Evolutionary conservation across 2,113 vertebrate species (phyloP).

Genomic region (Ictalurus punctatus): DNA sequence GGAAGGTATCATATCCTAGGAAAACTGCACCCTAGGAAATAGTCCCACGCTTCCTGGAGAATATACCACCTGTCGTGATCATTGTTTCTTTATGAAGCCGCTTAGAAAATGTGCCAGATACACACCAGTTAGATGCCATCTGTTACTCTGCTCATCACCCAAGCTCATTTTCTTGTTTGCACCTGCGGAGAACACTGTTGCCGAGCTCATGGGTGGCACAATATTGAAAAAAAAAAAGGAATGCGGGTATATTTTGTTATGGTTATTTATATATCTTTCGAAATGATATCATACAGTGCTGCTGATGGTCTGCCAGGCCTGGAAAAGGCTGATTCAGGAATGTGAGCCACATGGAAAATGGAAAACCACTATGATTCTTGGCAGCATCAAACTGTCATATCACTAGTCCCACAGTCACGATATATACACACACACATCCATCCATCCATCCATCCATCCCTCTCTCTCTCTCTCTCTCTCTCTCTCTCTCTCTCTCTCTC

Average conservation of each 20-base stretch:
- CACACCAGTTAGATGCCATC: neutral
- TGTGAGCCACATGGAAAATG: neutral
- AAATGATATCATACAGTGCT: neutral
- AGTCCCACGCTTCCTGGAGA: neutral
- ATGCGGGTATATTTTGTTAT: neutral
- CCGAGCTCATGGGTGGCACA: neutral
- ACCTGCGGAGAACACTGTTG: neutral
- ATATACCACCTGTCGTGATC: conserved; percentile 10
- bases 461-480: too few species aligned
- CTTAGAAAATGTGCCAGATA: conserved; percentile 2
- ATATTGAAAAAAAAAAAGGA: neutral
- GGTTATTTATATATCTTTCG: neutral
- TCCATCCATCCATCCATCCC: too few species aligned
- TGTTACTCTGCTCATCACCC: conserved; percentile 22
- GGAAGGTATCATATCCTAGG: neutral
- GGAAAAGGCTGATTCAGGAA: neutral
- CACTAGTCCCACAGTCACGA: neutral
- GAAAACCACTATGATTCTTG: neutral
- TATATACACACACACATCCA: too few species aligned
- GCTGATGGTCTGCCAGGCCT: neutral
- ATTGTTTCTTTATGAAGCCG: conserved; percentile 6
- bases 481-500: too few species aligned
- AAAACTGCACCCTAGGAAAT: conserved; percentile 17
- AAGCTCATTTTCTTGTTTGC: conserved; percentile 28
- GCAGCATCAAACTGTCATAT: neutral